phyloP scores from a whole-genome alignment of 2,888 invertebrate genomes.

The Morinoia aosen region DNA sequence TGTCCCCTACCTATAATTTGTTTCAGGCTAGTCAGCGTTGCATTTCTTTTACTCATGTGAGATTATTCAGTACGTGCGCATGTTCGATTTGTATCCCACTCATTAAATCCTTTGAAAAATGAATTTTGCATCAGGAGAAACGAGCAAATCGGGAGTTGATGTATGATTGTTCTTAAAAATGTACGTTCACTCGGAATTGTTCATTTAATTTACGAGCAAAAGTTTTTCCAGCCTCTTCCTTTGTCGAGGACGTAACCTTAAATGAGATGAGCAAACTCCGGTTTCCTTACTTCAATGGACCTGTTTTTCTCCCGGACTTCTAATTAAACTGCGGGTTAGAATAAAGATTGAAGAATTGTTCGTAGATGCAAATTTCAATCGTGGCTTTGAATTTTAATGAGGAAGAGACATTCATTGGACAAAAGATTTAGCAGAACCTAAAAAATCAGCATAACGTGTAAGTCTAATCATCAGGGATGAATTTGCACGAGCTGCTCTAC shows the following conservation, averaged over 20 bases:
- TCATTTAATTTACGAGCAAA: neutral
- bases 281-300: neutral
- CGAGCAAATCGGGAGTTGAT: no score
- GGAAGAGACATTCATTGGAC: neutral
- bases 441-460: neutral
- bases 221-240: neutral
- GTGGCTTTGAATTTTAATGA: neutral
- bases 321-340: slow-evolving; percentile 2
- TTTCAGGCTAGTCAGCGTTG: no score
- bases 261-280: neutral
- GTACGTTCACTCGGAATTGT: neutral
- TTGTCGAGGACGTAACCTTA: neutral
- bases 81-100: no score
- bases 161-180: neutral
- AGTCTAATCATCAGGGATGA: no score
- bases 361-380: neutral
- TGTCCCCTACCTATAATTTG: no score
- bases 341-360: neutral
- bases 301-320: neutral
- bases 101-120: no score
- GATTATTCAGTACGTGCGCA: no score
- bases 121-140: no score
- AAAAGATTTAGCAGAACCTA: neutral
- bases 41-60: no score
- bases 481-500: no score